Conservation (phyloP, 2,888 invertebrate species). For the Cryptus viduatorius region DNA sequence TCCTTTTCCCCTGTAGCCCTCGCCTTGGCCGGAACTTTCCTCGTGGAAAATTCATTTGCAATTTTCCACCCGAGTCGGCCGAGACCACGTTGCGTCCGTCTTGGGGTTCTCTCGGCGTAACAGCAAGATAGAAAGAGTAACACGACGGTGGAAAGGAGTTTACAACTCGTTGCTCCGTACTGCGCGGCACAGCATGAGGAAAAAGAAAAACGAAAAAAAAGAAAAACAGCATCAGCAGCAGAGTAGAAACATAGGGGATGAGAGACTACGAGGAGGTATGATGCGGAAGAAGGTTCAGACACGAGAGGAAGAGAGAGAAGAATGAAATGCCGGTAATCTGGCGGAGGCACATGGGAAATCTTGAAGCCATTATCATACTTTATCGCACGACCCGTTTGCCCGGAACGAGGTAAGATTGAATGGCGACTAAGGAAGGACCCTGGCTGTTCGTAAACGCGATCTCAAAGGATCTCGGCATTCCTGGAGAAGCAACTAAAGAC, state of each 20-base stretch:
- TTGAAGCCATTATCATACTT: conserved; percentile 71
- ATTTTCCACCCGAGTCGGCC: conserved; percentile 68
- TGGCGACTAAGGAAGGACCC: conserved; percentile 57
- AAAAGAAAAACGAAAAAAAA: conserved; percentile 22
- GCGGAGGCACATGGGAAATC: conserved; percentile 71
- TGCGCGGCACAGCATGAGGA: conserved; percentile 37
- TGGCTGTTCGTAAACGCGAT: not conserved
- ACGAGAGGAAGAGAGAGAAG: conserved; percentile 42
- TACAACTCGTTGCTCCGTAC: conserved; percentile 65
- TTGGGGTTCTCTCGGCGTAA: conserved; percentile 56
- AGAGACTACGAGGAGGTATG: conserved; percentile 26
- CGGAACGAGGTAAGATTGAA: conserved; percentile 65
- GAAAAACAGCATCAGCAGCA: conserved; percentile 22
- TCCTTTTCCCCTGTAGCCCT: conserved; percentile 44
- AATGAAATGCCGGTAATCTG: conserved; percentile 67
- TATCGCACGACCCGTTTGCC: conserved; percentile 64
- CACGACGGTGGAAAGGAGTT: conserved; percentile 60
- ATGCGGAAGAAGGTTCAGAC: conserved; percentile 2
- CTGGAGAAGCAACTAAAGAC: not conserved
- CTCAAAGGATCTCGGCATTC: conserved; percentile 11
- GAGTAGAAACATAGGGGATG: conserved; percentile 7
- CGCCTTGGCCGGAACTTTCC: conserved; percentile 62
- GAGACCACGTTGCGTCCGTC: conserved; percentile 62
- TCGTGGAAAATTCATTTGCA: conserved; percentile 71
- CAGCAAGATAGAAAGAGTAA: conserved; percentile 66